Conservation (phyloP, 2,888 invertebrate genomes). For the Scaptomyza polygonia region DNA sequence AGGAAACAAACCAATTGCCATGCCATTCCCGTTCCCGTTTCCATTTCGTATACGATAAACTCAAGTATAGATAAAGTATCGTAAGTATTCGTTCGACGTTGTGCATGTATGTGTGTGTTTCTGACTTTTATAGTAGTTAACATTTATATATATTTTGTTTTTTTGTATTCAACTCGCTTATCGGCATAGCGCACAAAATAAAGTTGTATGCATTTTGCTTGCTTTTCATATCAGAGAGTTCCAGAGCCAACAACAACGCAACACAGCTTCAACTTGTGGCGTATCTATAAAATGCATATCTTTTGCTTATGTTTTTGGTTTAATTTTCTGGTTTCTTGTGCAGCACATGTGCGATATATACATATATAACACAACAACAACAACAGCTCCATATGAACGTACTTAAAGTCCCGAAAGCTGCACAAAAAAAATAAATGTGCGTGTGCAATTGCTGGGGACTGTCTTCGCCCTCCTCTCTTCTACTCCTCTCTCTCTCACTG, state of each 20-base stretch:
- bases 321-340: constrained; percentile 1
- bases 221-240: constrained; percentile 48
- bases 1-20: constrained; percentile 60
- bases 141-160: constrained; percentile 38
- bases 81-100: constrained; percentile 13
- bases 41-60: constrained; percentile 61
- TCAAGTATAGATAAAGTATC: constrained; percentile 53
- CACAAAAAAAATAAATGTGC: constrained; percentile 51
- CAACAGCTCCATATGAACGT: constrained; percentile 5
- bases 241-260: constrained; percentile 19
- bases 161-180: constrained; percentile 53
- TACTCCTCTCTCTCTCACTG: neutral
- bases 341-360: constrained; percentile 36
- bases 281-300: constrained; percentile 60
- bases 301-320: constrained; percentile 45
- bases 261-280: constrained; percentile 35
- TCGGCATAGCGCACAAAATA: constrained; percentile 61
- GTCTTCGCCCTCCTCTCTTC: constrained; percentile 10
- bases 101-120: constrained; percentile 18
- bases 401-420: constrained; percentile 42
- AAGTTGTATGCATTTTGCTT: constrained; percentile 70
- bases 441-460: constrained; percentile 57
- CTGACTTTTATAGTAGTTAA: too few relatives aligned
- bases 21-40: constrained; percentile 24
- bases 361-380: neutral